Percentiles rank a stretch among this genome's conserved stretches.
phyloP scores from a whole-genome alignment of 2,888 invertebrate species.

The Trichopoda pennipes region DNA sequence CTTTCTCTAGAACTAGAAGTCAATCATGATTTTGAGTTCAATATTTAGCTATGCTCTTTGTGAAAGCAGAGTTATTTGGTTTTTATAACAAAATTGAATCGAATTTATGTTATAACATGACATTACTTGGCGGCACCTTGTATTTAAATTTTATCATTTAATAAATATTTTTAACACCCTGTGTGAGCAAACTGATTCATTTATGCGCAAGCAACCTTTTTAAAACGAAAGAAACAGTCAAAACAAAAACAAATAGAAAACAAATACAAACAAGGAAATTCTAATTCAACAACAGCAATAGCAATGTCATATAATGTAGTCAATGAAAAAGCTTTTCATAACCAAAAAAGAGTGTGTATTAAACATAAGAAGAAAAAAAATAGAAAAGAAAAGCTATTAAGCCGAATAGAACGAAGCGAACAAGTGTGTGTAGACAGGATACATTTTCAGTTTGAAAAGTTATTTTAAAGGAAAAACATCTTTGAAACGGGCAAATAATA shows the following conservation, averaged over 20 bases:
- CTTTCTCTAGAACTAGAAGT: too few relatives aligned
- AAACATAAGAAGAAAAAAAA: conserved; percentile 11
- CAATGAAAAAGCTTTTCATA: conserved; percentile 72
- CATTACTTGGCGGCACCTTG: too few relatives aligned
- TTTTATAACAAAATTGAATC: too few relatives aligned
- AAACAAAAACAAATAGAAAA: conserved; percentile 62
- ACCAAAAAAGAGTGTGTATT: background rate
- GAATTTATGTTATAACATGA: too few relatives aligned
- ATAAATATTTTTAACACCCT: too few relatives aligned
- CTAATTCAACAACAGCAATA: conserved; percentile 23
- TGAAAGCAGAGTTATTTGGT: too few relatives aligned
- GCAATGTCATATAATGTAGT: conserved; percentile 57
- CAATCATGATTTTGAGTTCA: too few relatives aligned
- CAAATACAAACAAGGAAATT: conserved; percentile 57
- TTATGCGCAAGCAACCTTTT: conserved; percentile 27
- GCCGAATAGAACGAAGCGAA: conserved; percentile 75
- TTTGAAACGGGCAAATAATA: conserved; percentile 33
- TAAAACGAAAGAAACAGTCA: background rate
- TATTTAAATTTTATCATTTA: too few relatives aligned
- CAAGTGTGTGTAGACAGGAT: conserved; percentile 78
- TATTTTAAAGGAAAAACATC: conserved; percentile 72
- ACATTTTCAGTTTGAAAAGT: conserved; percentile 69
- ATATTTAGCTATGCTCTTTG: too few relatives aligned
- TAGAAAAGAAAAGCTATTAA: conserved; percentile 63
- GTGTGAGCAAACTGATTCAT: too few relatives aligned